Percentiles rank a stretch among this genome's conserved stretches.
phyloP scores from a whole-genome alignment of 2,888 invertebrate genomes.

The Hofmannophila pseudospretella region DNA sequence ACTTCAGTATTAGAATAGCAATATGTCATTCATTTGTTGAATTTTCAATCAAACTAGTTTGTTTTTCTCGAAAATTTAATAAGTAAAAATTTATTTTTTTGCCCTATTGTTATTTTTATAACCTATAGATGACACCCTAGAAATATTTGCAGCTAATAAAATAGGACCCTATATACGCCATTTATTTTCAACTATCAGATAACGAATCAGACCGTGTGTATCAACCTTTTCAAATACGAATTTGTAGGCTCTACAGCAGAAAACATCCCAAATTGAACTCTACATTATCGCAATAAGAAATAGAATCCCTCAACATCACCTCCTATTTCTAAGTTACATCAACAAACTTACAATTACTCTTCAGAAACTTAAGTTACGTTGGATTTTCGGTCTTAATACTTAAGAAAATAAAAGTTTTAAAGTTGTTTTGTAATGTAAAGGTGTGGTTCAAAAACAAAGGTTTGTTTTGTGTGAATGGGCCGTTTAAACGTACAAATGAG shows the following conservation, averaged over 20 bases:
- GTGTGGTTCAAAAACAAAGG: constrained; percentile 43
- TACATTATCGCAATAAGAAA: constrained; percentile 9
- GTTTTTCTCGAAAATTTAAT: too few species aligned
- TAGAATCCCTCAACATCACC: too few species aligned
- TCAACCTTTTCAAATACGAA: constrained; percentile 16
- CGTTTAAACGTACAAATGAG: constrained; percentile 57
- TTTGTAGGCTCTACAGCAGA: constrained; percentile 11
- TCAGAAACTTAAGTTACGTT: constrained; percentile 10
- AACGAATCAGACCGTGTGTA: too few species aligned
- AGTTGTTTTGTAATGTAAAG: neutral
- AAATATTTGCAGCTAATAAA: too few species aligned
- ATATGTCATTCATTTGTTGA: too few species aligned
- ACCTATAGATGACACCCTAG: too few species aligned
- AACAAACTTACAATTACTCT: constrained; percentile 14
- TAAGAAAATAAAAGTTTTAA: constrained; percentile 2
- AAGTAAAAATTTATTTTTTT: too few species aligned
- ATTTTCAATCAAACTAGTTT: too few species aligned
- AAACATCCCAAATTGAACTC: constrained; percentile 4
- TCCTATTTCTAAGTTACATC: constrained; percentile 10
- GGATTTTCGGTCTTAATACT: constrained; percentile 13
- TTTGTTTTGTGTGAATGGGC: constrained; percentile 58
- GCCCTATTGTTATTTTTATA: too few species aligned
- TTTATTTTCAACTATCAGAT: too few species aligned
- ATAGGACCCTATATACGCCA: too few species aligned
- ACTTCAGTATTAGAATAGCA: too few species aligned